phyloP scores from a whole-genome alignment of 2,797 vertebrate species.

The Calcarius lapponicus region DNA sequence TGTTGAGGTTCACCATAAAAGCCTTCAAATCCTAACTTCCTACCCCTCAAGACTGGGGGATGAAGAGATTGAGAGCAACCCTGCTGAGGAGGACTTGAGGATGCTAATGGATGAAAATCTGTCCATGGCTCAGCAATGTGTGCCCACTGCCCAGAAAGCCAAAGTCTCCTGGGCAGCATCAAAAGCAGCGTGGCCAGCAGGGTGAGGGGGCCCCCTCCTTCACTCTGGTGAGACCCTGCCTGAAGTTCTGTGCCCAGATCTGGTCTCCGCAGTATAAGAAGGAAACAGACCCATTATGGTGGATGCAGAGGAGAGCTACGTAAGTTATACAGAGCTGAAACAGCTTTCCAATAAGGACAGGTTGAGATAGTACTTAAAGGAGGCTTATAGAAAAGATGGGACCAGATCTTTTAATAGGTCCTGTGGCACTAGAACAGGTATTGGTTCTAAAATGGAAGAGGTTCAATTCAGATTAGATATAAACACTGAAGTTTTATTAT shows the following conservation, averaged over 20 bases:
- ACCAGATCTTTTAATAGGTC: not conserved
- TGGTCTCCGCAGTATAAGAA: not conserved
- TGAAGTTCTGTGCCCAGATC: not conserved
- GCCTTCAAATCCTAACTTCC: rapidly evolving
- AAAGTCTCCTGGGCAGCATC: not conserved
- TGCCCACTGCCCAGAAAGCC: not conserved
- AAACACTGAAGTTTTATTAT: not conserved
- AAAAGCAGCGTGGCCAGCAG: rapidly evolving
- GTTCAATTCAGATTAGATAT: not conserved
- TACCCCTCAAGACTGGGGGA: not conserved
- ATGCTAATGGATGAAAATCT: not conserved
- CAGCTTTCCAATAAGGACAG: not conserved
- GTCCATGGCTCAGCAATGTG: rapidly evolving
- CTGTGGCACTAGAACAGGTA: not conserved
- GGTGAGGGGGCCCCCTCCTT: not conserved
- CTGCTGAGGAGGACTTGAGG: not conserved
- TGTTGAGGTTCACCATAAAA: not conserved
- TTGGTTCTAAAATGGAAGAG: not conserved
- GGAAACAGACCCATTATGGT: rapidly evolving
- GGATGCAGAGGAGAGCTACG: not conserved
- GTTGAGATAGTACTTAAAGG: not conserved
- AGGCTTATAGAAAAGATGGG: not conserved
- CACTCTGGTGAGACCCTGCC: not conserved
- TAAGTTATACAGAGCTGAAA: not conserved
- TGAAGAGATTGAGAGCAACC: not conserved